Conservation (phyloP, 1,140 invertebrate species). For the Helicoverpa zea region DNA sequence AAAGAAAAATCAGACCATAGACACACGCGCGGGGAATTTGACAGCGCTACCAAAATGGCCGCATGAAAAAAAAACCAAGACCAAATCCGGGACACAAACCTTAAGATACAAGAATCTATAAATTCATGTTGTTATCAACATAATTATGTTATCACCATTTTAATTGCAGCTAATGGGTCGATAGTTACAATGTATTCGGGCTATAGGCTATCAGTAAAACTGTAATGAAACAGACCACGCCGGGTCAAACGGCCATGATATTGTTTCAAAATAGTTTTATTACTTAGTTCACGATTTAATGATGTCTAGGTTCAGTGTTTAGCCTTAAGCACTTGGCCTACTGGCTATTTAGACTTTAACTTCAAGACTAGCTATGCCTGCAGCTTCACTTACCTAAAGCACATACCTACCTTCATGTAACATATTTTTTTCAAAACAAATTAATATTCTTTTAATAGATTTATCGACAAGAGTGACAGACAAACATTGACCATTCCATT, state of each 20-base stretch:
- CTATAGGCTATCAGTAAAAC: conserved; percentile 61
- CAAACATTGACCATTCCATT: too few species aligned
- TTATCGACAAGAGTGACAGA: too few species aligned
- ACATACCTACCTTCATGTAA: too few species aligned
- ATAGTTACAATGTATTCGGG: conserved; percentile 67
- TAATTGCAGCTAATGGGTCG: conserved; percentile 79
- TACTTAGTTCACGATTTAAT: conserved; percentile 16
- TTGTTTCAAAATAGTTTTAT: conserved; percentile 49
- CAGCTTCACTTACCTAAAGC: too few species aligned
- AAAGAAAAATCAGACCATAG: neutral
- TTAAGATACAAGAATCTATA: conserved; percentile 13
- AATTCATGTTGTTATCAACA: conserved; percentile 38
- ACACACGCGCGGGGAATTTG: neutral
- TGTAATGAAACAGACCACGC: conserved; percentile 33
- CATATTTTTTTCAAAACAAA: too few species aligned
- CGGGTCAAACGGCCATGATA: conserved; percentile 23
- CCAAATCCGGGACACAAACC: conserved; percentile 18
- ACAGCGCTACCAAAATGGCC: neutral
- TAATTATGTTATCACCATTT: conserved; percentile 67
- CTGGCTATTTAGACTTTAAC: neutral
- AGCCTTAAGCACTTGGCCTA: neutral
- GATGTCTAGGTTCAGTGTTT: neutral
- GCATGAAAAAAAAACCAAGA: neutral
- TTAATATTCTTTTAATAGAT: too few species aligned
- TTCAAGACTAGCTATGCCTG: neutral